phyloP scores from a whole-genome alignment of 2,888 invertebrate species.

The Hypolimnas misippus region DNA sequence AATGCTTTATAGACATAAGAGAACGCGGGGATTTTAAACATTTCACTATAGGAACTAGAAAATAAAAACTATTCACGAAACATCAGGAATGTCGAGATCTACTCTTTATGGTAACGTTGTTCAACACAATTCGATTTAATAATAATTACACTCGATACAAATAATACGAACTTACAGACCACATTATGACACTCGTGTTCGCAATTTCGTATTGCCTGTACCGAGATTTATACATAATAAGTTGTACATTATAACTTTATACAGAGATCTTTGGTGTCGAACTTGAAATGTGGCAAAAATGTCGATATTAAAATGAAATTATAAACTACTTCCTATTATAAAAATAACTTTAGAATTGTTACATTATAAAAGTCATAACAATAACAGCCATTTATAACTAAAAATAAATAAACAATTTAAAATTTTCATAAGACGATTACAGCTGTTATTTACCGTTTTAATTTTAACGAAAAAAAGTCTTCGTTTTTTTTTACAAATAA shows the following conservation, averaged over 20 bases:
- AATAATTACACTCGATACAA: slow-evolving; percentile 16
- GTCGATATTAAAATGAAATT: slow-evolving; percentile 26
- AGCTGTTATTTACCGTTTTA: slow-evolving; percentile 14
- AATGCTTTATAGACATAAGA: slow-evolving; percentile 50
- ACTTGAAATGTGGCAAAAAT: slow-evolving; percentile 46
- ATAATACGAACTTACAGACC: slow-evolving; percentile 20
- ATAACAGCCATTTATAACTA: slow-evolving; percentile 32
- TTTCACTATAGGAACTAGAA: slow-evolving; percentile 54
- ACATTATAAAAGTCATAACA: slow-evolving; percentile 10
- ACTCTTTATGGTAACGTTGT: slow-evolving; percentile 54
- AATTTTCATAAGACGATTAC: slow-evolving; percentile 14
- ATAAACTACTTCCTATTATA: slow-evolving; percentile 14
- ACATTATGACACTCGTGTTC: slow-evolving; percentile 6
- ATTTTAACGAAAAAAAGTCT: too few relatives aligned
- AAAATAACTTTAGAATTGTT: slow-evolving; percentile 14
- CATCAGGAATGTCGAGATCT: slow-evolving; percentile 77
- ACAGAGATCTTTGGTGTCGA: slow-evolving; percentile 76
- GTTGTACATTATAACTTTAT: slow-evolving; percentile 57
- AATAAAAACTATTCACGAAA: slow-evolving; percentile 61
- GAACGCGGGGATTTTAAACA: slow-evolving; percentile 49
- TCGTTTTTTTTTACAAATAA: neutral
- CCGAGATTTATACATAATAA: slow-evolving; percentile 53
- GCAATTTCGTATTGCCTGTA: slow-evolving; percentile 35
- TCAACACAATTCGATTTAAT: slow-evolving; percentile 51
- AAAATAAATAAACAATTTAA: slow-evolving; percentile 24